phyloP scores from a whole-genome alignment of 2,113 vertebrate species.

The Platanista minor region DNA sequence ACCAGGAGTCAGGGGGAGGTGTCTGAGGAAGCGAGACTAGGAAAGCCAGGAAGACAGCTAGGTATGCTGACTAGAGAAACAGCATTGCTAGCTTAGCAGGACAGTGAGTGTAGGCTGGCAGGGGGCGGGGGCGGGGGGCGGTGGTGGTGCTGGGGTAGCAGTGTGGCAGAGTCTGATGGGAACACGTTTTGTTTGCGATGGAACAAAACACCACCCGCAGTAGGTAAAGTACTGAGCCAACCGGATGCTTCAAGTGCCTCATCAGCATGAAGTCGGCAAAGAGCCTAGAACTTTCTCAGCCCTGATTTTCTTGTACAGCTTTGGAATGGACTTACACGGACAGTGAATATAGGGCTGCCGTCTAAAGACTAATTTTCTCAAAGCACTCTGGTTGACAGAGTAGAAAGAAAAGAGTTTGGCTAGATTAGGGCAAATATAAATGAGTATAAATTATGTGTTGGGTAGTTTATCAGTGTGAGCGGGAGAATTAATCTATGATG shows the following conservation, averaged over 20 bases:
- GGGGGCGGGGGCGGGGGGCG: too few species aligned
- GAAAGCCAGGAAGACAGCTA: neutral
- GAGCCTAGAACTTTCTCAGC: neutral
- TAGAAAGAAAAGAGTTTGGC: constrained; percentile 35
- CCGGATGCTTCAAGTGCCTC: neutral
- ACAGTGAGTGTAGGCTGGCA: neutral
- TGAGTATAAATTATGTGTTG: constrained; percentile 64
- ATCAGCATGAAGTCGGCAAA: neutral
- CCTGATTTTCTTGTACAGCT: neutral
- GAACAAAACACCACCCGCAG: neutral
- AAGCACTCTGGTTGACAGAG: neutral
- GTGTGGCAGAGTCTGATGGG: neutral
- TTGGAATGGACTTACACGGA: neutral
- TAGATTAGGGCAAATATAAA: constrained; percentile 60
- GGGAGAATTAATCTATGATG: constrained; percentile 52
- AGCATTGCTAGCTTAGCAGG: neutral
- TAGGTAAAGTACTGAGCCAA: neutral
- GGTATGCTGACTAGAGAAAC: neutral
- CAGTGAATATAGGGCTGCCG: neutral
- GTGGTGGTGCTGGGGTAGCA: rapidly evolving
- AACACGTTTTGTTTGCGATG: neutral
- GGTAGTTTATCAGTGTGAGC: constrained; percentile 60
- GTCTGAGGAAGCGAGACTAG: neutral
- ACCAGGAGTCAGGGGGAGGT: neutral
- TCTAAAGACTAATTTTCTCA: constrained; percentile 18